phyloP scores from a whole-genome alignment of 2,888 invertebrate species.

The Oscheius sp. region DNA sequence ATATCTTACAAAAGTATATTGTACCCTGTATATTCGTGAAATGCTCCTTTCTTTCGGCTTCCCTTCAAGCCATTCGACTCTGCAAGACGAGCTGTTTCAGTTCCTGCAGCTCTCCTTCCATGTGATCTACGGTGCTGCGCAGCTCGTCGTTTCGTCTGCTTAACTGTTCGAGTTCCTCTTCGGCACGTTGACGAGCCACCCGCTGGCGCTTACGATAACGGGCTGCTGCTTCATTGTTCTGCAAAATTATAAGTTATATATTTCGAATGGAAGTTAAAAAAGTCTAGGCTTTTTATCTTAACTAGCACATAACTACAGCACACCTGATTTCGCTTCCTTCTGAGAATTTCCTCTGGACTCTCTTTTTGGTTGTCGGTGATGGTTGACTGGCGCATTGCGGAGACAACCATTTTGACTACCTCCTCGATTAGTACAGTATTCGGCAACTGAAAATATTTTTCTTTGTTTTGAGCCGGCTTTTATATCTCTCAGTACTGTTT shows the following conservation, averaged over 20 bases:
- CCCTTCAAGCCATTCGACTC: not conserved
- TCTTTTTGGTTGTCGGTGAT: conserved; percentile 45
- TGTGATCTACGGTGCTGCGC: conserved; percentile 33
- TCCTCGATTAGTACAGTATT: conserved; percentile 50
- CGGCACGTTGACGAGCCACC: conserved; percentile 50
- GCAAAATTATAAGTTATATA: too few species aligned
- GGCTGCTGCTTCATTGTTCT: conserved; percentile 67
- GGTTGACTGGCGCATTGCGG: conserved; percentile 53
- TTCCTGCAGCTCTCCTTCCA: conserved; percentile 40
- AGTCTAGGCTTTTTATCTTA: too few species aligned
- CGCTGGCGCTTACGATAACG: conserved; percentile 62
- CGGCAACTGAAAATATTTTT: not conserved
- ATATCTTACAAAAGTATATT: too few species aligned
- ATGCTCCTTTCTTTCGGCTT: not conserved
- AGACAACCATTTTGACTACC: conserved; percentile 59
- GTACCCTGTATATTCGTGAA: not conserved
- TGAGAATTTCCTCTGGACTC: conserved; percentile 60
- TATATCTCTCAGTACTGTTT: too few species aligned
- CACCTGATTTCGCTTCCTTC: conserved; percentile 60
- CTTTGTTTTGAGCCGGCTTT: too few species aligned
- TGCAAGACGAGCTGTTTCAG: conserved; percentile 41
- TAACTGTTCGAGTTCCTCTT: conserved; percentile 50
- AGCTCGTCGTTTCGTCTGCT: conserved; percentile 52
- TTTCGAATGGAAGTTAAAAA: too few species aligned
- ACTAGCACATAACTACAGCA: too few species aligned